phyloP scores from a whole-genome alignment of 2,888 invertebrate genomes.

The Hirtodrosophila confusa region DNA sequence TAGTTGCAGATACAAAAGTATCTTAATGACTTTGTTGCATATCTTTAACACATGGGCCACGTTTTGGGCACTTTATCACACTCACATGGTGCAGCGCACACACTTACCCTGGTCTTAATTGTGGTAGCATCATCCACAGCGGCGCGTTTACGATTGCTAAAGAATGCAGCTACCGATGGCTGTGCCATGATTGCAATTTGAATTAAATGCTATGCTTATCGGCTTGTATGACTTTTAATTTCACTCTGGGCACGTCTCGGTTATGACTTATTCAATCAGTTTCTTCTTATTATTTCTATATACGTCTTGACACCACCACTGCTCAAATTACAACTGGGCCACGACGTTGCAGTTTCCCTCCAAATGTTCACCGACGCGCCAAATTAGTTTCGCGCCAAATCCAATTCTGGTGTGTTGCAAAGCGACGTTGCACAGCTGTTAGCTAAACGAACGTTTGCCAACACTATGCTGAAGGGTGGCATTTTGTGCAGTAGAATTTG shows the following conservation, averaged over 20 bases:
- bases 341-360: conserved; percentile 80
- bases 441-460: conserved; percentile 7
- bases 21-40: conserved; percentile 10
- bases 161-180: conserved; percentile 90
- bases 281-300: conserved; percentile 33
- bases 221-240: conserved; percentile 33
- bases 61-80: conserved; percentile 21
- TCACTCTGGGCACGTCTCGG: conserved; percentile 60
- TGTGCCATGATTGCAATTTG: conserved; percentile 87
- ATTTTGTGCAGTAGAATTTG: conserved; percentile 36
- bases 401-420: conserved; percentile 28
- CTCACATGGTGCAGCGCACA: conserved; percentile 14
- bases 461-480: conserved; percentile 31
- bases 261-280: conserved; percentile 13
- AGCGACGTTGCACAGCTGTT: conserved; percentile 43
- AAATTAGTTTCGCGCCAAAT: conserved; percentile 64
- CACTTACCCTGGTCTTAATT: conserved; percentile 86
- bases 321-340: conserved; percentile 80
- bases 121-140: conserved; percentile 88
- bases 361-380: conserved; percentile 76
- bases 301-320: conserved; percentile 74
- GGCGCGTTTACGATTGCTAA: conserved; percentile 90
- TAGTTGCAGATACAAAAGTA: conserved; percentile 34
- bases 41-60: conserved; percentile 13
- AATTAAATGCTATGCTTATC: conserved; percentile 38